Evolutionary conservation across 2,797 vertebrate genomes (phyloP).

Genomic region (Morelia viridis): DNA sequence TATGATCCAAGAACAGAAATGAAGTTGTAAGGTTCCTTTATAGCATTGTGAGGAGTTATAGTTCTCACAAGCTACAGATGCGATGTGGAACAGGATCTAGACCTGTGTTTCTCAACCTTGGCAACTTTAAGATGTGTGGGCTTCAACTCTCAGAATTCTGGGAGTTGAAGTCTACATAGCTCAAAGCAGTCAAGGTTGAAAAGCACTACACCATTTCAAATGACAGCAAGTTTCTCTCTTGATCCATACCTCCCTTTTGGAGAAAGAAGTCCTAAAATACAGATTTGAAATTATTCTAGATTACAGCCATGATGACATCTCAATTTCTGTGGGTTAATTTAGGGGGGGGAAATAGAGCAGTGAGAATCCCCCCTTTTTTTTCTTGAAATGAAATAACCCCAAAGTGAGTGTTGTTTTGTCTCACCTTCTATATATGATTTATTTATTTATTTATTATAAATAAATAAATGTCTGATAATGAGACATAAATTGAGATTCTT

Average conservation of each 20-base stretch:
- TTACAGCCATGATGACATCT: background rate
- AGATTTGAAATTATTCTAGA: background rate
- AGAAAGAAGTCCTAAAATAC: background rate
- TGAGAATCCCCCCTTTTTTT: background rate
- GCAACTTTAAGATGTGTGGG: background rate
- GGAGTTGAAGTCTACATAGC: background rate
- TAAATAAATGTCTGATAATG: background rate
- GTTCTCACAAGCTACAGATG: background rate
- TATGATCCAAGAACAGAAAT: background rate
- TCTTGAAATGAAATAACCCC: background rate
- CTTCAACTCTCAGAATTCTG: background rate
- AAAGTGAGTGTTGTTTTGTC: background rate
- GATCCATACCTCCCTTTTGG: background rate
- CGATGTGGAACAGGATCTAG: background rate
- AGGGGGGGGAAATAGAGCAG: background rate
- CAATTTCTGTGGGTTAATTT: background rate
- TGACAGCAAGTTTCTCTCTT: background rate
- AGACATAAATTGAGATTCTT: background rate
- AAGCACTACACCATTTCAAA: background rate
- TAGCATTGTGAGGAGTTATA: background rate
- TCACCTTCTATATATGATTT: background rate
- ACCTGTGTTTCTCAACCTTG: background rate
- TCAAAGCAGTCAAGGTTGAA: background rate
- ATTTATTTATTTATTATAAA: background rate
- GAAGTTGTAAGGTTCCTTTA: background rate